Percentiles rank a stretch among this genome's conserved stretches.
Conservation (phyloP, 2,888 invertebrate genomes). For the Lithophane socia region DNA sequence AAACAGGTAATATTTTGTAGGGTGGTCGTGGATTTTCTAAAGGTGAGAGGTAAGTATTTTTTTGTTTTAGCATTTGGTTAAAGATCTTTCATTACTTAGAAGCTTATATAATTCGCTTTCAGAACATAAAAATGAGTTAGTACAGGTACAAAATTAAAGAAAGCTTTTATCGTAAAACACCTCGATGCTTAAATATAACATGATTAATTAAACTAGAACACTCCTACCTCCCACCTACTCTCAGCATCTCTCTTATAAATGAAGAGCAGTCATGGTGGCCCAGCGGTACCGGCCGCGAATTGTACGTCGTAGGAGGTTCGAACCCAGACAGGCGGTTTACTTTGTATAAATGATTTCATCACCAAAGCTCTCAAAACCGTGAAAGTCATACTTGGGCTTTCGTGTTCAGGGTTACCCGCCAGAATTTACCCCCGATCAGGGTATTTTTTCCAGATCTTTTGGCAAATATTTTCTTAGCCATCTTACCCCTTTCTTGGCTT, state of each 20-base stretch:
- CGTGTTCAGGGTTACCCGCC: not conserved
- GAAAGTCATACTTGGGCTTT: not conserved
- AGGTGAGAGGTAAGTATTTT: slow-evolving; percentile 11
- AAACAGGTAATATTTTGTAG: slow-evolving; percentile 65
- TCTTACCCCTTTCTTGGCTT: slow-evolving; percentile 21
- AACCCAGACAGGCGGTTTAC: not conserved
- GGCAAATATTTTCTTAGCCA: not conserved
- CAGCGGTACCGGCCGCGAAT: not conserved
- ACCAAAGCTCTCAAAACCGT: too few species aligned
- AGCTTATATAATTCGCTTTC: not conserved
- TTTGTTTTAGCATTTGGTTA: not conserved
- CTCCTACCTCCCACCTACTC: too few species aligned
- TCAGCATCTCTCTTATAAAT: not conserved
- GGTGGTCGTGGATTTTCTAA: slow-evolving; percentile 41
- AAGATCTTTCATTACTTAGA: slow-evolving; percentile 18
- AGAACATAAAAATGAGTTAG: slow-evolving; percentile 1
- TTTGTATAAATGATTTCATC: too few species aligned
- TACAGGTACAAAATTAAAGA: not conserved
- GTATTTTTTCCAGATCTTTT: not conserved
- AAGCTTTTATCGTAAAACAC: slow-evolving; percentile 18
- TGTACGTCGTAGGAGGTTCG: not conserved
- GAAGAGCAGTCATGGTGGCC: not conserved
- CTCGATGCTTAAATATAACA: not conserved
- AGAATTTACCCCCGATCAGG: not conserved
- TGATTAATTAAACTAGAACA: slow-evolving; percentile 3